These are phyloP conservation scores for Kryptolebias marmoratus DNA, from an alignment of 2,113 vertebrate species.

Conservation along the genomic window DNA sequence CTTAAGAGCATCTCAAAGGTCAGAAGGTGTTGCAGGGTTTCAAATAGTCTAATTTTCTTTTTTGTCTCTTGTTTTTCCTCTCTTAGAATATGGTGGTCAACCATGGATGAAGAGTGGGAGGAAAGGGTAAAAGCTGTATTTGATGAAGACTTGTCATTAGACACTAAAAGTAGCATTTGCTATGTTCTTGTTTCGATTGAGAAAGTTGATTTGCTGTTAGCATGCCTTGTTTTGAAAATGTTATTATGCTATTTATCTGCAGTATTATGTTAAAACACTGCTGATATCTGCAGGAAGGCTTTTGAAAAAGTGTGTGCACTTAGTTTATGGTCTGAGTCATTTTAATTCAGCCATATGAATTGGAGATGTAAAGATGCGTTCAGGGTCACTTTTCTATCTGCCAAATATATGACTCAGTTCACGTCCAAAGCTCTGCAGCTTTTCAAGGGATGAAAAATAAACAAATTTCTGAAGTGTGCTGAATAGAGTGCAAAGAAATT, in stretches of 20 bases:
- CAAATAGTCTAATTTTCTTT: slow-evolving; percentile 26
- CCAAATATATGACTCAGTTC: slow-evolving; percentile 32
- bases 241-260: slow-evolving; percentile 45
- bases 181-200: slow-evolving; percentile 19
- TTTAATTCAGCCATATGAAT: slow-evolving; percentile 30
- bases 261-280: slow-evolving; percentile 34
- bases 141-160: slow-evolving; percentile 19
- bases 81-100: slow-evolving; percentile 79
- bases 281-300: slow-evolving; percentile 23
- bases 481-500: slow-evolving; percentile 7
- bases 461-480: slow-evolving; percentile 6
- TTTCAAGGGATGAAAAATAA: slow-evolving; percentile 14
- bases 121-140: slow-evolving; percentile 23
- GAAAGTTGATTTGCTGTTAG: slow-evolving; percentile 53
- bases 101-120: slow-evolving; percentile 71
- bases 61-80: slow-evolving; percentile 1
- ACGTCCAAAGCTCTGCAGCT: slow-evolving; percentile 32
- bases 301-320: slow-evolving; percentile 10
- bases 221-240: slow-evolving; percentile 54
- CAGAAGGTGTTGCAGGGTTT: slow-evolving; percentile 9
- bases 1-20: slow-evolving; percentile 59
- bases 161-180: slow-evolving; percentile 34
- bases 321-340: slow-evolving; percentile 20
- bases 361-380: slow-evolving; percentile 25
- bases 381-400: slow-evolving; percentile 28